Evolutionary conservation across 2,888 invertebrate species (phyloP).

Genomic region (Polyploca ridens): DNA sequence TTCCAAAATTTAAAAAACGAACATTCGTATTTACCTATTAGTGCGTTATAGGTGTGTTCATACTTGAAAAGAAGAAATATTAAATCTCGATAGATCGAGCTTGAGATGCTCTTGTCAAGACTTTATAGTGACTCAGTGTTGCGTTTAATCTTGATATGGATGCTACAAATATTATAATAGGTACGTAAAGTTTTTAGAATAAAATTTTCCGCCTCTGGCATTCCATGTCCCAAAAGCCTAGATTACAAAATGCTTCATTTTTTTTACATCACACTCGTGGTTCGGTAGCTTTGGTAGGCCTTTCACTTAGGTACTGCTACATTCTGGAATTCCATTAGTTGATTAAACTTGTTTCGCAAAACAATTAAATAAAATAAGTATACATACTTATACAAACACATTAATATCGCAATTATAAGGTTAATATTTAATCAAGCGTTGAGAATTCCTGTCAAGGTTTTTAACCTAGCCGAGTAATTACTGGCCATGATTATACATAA

Average conservation of each 20-base stretch:
- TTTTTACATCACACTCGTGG: neutral
- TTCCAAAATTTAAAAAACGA: too few species aligned
- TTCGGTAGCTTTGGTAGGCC: neutral
- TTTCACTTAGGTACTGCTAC: neutral
- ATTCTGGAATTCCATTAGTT: slow-evolving; percentile 7
- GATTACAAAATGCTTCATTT: slow-evolving; percentile 5
- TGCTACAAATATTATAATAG: too few species aligned
- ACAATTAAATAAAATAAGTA: neutral
- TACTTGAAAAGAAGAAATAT: too few species aligned
- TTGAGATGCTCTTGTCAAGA: too few species aligned
- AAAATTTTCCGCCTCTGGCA: neutral
- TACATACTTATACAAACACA: neutral
- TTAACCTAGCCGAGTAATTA: slow-evolving; percentile 21
- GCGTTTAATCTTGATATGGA: too few species aligned
- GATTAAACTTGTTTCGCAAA: slow-evolving; percentile 1
- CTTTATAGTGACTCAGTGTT: too few species aligned
- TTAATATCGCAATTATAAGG: slow-evolving; percentile 8
- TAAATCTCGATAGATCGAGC: too few species aligned
- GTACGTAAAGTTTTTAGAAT: too few species aligned
- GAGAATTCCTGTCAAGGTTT: slow-evolving; percentile 20
- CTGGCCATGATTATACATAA: slow-evolving; percentile 27
- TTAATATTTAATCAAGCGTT: slow-evolving; percentile 8
- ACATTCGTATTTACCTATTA: too few species aligned
- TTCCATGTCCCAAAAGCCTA: slow-evolving; percentile 2
- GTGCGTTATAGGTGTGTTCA: too few species aligned